Conservation (phyloP, 2,797 vertebrate species). For the Eospalax fontanierii region DNA sequence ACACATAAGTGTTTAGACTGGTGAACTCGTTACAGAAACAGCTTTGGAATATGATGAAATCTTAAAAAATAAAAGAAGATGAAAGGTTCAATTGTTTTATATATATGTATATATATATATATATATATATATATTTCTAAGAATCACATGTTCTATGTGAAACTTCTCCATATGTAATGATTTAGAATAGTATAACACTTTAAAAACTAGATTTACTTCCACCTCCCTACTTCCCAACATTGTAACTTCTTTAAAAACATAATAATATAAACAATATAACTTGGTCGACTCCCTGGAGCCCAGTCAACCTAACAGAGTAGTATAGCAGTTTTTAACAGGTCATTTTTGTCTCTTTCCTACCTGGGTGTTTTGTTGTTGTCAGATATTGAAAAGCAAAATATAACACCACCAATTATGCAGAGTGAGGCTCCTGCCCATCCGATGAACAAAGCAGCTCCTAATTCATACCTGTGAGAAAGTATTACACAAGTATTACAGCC, state of each 20-base stretch:
- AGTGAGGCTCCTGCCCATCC: slow-evolving; percentile 97
- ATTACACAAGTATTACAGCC: slow-evolving; percentile 67
- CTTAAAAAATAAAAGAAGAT: neutral
- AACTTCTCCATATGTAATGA: neutral
- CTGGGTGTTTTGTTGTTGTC: slow-evolving; percentile 89
- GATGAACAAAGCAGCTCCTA: slow-evolving; percentile 96
- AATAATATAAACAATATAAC: too few species aligned
- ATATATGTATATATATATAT: too few species aligned
- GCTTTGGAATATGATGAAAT: neutral
- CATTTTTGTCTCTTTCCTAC: slow-evolving; percentile 83
- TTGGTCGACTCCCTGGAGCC: too few species aligned
- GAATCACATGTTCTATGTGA: neutral
- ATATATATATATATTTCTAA: neutral
- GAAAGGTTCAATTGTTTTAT: too few species aligned
- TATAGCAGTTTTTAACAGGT: neutral
- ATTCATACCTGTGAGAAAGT: slow-evolving; percentile 94
- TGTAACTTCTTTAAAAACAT: too few species aligned
- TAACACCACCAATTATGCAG: slow-evolving; percentile 94
- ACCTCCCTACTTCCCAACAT: too few species aligned
- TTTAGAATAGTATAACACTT: neutral
- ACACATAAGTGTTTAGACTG: neutral
- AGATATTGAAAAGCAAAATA: slow-evolving; percentile 93
- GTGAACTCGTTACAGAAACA: neutral
- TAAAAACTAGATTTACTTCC: too few species aligned
- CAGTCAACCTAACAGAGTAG: neutral